Evolutionary conservation across 2,888 invertebrate species (phyloP), one percentile per base, ranked within the genome.

Genomic region (Metalampra italica): DNA sequence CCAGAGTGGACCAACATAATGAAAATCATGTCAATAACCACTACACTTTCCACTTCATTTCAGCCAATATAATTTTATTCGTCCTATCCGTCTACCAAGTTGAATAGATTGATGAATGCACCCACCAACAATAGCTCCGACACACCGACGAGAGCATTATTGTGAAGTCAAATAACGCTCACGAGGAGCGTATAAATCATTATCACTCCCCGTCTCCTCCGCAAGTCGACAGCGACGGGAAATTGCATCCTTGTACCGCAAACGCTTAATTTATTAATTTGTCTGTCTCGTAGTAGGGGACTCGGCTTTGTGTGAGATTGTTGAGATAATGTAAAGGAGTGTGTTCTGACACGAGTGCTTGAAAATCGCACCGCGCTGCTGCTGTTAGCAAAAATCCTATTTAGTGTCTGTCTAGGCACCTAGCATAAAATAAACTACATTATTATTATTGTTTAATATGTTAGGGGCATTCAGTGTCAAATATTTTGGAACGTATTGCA

Each of bases 261-360:
- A 50, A 59, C 59, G 57, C 52, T 68, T 73, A 68, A 74, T 71
- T 72, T 74, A 75, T 75, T 74, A 75, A 79, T 78, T 76, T 71
- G 67, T 69, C 64, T 58, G 47, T 57, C 56, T 55, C 40, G 39
- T 37, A 32, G 49, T 39, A 5, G 15, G 39, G 39, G 39, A n/a
- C 13, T 34, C 2, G 8, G 34, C 34, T 34, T 11, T 9, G 11
- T 29, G 43, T 9, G 53, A 40, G 43, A 43, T 39, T 47, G 43
- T 36, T 39, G 43, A 36, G 46, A 41, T 34, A 36, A 11, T 34
- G 13, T 46, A 30, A 14, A 39, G 40, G 34, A 34, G 11, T 22
- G 22, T 22, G 22, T 22, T 22, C 2, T n/a, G n/a, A n/a, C n/a
- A 7, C 8, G 3, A 9, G 34, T 11, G 4, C 2, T 34, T 34